Conservation (phyloP, 2,888 invertebrate genomes). For the Troides aeacus region DNA sequence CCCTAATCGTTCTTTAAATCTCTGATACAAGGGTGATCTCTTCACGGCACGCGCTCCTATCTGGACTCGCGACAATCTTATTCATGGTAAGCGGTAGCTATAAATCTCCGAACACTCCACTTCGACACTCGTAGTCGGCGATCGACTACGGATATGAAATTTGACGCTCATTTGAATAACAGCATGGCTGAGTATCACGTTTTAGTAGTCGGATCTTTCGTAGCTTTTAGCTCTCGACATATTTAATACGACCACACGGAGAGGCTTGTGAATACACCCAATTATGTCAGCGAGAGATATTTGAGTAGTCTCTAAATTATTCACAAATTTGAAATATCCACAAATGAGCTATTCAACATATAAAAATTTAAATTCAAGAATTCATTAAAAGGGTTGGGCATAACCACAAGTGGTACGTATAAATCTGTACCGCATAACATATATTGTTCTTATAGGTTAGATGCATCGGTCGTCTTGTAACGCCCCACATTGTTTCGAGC, state of each 20-base stretch:
- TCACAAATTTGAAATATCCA: slow-evolving; percentile 19
- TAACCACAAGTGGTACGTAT: slow-evolving; percentile 6
- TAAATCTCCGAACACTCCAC: slow-evolving; percentile 59
- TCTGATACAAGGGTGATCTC: slow-evolving; percentile 59
- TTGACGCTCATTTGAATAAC: slow-evolving; percentile 64
- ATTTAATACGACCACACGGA: slow-evolving; percentile 59
- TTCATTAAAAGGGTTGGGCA: slow-evolving; percentile 16
- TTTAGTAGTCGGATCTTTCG: slow-evolving; percentile 41
- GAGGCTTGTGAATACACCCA: slow-evolving; percentile 20
- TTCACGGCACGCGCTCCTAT: slow-evolving; percentile 59
- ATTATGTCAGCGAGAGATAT: slow-evolving; percentile 17
- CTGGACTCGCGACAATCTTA: slow-evolving; percentile 50
- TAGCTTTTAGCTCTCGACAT: slow-evolving; percentile 43
- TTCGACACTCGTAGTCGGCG: slow-evolving; percentile 58
- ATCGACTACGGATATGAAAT: slow-evolving; percentile 59
- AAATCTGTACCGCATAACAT: slow-evolving; percentile 20
- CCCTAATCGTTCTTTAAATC: slow-evolving; percentile 64
- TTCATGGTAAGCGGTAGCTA: slow-evolving; percentile 59
- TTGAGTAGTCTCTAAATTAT: slow-evolving; percentile 7
- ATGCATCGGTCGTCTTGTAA: slow-evolving; percentile 41
- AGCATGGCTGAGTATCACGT: slow-evolving; percentile 53
- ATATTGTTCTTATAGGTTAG: slow-evolving; percentile 38
- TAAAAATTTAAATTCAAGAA: slow-evolving; percentile 27
- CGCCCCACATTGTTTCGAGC: slow-evolving; percentile 36
- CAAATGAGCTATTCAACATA: slow-evolving; percentile 23